Evolutionary conservation across 2,113 vertebrate genomes (phyloP).

Genomic region (Phylloscopus trochilus): DNA sequence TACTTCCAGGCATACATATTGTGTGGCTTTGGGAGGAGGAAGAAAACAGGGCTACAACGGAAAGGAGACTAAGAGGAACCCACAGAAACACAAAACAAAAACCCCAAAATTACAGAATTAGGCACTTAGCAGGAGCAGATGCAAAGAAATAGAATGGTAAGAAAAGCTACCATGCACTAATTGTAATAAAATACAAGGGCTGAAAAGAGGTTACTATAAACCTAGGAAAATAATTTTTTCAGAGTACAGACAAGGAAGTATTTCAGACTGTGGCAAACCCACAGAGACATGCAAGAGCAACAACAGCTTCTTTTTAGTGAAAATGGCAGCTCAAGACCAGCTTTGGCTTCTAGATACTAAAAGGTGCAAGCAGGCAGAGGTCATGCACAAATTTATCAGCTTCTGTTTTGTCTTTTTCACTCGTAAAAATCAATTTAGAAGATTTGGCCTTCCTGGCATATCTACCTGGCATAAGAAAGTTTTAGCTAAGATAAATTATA

Average conservation of each 20-base stretch:
- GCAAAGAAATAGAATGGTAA: not conserved
- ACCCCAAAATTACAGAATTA: accelerated
- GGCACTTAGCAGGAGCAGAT: not conserved
- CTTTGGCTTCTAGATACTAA: not conserved
- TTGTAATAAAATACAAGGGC: not conserved
- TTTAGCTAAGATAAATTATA: not conserved
- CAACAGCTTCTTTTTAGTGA: not conserved
- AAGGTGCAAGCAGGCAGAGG: not conserved
- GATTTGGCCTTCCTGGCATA: not conserved
- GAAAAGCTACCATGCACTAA: not conserved
- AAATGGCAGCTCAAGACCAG: not conserved
- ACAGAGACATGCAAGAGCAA: not conserved
- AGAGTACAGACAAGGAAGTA: not conserved
- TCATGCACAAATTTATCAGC: not conserved
- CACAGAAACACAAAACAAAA: not conserved
- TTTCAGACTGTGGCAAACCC: not conserved
- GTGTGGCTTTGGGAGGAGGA: not conserved
- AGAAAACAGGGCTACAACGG: not conserved
- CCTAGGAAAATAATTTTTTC: not conserved
- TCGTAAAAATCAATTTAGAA: not conserved
- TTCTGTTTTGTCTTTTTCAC: not conserved
- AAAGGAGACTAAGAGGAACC: not conserved
- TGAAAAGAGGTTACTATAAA: not conserved
- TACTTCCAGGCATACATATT: not conserved
- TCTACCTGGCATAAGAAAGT: not conserved